Evolutionary conservation across 2,113 vertebrate species (phyloP).

Genomic region (Oreochromis spilurus): DNA sequence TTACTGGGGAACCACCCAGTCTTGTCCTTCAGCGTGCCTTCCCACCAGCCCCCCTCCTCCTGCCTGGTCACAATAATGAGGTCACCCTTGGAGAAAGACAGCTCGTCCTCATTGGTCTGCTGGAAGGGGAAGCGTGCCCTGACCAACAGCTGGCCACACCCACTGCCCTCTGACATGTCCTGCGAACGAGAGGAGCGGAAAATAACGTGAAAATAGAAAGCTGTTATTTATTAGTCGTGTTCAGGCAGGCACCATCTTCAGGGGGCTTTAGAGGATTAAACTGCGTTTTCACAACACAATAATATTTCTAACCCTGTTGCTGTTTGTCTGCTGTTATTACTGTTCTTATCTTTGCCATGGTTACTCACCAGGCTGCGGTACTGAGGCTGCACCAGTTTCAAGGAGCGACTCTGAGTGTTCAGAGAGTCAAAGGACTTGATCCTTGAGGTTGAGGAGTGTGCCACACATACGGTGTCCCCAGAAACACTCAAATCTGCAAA

Average conservation of each 20-base stretch:
- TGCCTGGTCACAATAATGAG: slow-evolving; percentile 90
- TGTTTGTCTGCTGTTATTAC: background rate
- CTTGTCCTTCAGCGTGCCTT: slow-evolving; percentile 84
- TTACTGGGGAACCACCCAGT: slow-evolving; percentile 98
- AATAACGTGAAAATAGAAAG: background rate
- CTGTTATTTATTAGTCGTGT: background rate
- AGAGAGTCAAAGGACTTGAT: slow-evolving; percentile 95
- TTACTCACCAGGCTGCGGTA: slow-evolving; percentile 94
- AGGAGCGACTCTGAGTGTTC: slow-evolving; percentile 85
- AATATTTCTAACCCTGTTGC: background rate
- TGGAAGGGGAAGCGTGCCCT: slow-evolving; percentile 93
- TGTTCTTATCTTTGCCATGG: background rate
- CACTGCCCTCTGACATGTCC: slow-evolving; percentile 96
- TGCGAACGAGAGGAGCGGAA: background rate
- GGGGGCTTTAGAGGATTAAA: background rate
- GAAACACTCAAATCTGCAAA: slow-evolving; percentile 76
- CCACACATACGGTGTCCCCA: slow-evolving; percentile 80
- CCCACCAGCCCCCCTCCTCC: slow-evolving; percentile 98
- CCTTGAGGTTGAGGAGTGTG: slow-evolving; percentile 79
- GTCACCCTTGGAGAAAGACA: slow-evolving; percentile 92
- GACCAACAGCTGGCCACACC: slow-evolving; percentile 80
- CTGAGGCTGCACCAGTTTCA: slow-evolving; percentile 86
- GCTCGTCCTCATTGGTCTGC: slow-evolving; percentile 95
- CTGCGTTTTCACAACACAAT: background rate
- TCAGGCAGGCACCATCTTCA: background rate